Evolutionary conservation across 2,888 invertebrate genomes (phyloP), one percentile per base, ranked within the genome.

Genomic region (Camponotus fellah): DNA sequence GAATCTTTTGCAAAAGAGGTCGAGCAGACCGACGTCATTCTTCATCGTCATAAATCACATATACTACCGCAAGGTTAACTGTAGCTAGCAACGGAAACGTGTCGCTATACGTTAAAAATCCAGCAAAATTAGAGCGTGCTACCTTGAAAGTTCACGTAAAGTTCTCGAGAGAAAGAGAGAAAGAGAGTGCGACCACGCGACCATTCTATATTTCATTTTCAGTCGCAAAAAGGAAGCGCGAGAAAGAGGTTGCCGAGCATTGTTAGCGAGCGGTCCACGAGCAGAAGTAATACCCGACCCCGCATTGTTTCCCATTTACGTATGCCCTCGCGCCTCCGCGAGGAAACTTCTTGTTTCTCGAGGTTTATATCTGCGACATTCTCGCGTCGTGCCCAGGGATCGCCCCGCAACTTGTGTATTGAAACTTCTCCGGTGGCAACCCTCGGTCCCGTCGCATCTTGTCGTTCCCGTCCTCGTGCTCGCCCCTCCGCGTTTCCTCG

Each of bases 291-390:
- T 85, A 82, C 82, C 77, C 79, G 68, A 69, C 80, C 21, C 69
- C 43, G 65, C 83, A 83, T 87, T 89, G 87, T 87, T 82, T 87
- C 82, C 82, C 87, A 87, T 88, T 88, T 89, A 82, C 84, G 83
- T 87, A 87, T 82, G 86, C 87, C 64, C 84, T 84, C 72, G 83
- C 84, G 82, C 84, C 84, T 83, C 77, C 58, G 76, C 53, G n/a
- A n/a, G n/a, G 65, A 32, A 88, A 85, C 77, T 84, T 86, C 65
- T 82, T 84, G 83, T 79, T 87, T 80, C 64, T 43, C 86, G 72
- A 85, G 82, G 85, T 88, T 86, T 82, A 81, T 85, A 83, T 86
- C 87, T 77, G 64, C 76, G 65, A 79, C 79, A 71, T 71, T 71
- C 71, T 71, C 79, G 60, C 79, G 72, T 17, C 64, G 21, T 65